Evolutionary conservation across 30 jellyfish, hydroid and myxozoan species (phyloP).

Genomic region (Pelagia noctiluca): DNA sequence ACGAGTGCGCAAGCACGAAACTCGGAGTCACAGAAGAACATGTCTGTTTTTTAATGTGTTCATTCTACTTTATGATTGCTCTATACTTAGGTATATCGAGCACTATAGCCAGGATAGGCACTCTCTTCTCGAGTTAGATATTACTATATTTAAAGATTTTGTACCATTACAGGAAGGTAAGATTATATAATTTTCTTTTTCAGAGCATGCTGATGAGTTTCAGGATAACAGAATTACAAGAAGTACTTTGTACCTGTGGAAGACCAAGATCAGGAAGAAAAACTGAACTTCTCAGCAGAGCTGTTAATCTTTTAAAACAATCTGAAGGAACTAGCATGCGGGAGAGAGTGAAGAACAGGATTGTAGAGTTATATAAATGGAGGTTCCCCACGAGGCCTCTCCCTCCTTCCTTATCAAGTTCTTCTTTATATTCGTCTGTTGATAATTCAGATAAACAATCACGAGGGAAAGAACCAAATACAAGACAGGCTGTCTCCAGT

Average conservation of each 20-base stretch:
- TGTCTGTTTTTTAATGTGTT: too few relatives aligned
- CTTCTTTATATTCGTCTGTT: slow-evolving; percentile 33
- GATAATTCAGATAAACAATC: slow-evolving; percentile 16
- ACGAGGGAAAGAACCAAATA: not conserved
- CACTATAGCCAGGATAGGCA: too few relatives aligned
- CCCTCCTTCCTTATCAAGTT: slow-evolving; percentile 28
- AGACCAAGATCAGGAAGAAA: slow-evolving; percentile 95
- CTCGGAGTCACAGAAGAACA: too few relatives aligned
- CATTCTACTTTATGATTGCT: too few relatives aligned
- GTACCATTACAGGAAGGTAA: too few relatives aligned
- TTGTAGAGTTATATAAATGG: slow-evolving; percentile 77
- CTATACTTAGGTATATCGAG: too few relatives aligned
- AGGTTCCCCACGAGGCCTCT: slow-evolving; percentile 67
- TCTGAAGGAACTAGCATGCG: slow-evolving; percentile 74
- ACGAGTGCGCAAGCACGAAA: too few relatives aligned
- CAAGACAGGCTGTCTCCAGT: not conserved
- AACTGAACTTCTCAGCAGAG: slow-evolving; percentile 90
- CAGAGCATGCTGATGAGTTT: slow-evolving; percentile 91
- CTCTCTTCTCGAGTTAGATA: too few relatives aligned
- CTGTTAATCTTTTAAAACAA: slow-evolving; percentile 70
- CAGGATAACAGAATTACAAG: slow-evolving; percentile 88
- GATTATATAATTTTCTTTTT: not conserved
- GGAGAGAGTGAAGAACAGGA: slow-evolving; percentile 76
- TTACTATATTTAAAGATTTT: too few relatives aligned
- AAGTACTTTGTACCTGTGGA: slow-evolving; percentile 87